These are phyloP conservation scores for Onychostruthus taczanowskii DNA, from an alignment of 2,113 vertebrate species.

Conservation along the genomic window DNA sequence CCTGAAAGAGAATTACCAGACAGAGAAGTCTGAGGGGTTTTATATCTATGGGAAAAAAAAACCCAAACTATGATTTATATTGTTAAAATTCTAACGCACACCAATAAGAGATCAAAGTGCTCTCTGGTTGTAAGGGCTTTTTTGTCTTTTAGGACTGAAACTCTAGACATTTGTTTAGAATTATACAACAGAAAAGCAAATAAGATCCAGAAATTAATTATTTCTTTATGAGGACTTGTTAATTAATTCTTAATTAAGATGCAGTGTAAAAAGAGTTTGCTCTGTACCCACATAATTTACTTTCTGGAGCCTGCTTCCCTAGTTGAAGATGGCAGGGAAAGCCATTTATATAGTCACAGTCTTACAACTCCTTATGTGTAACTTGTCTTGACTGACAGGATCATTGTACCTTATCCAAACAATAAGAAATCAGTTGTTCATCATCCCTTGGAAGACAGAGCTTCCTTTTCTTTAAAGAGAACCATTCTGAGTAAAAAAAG, in stretches of 20 bases:
- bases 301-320: neutral
- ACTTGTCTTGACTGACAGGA: neutral
- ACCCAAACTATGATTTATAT: neutral
- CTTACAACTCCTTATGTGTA: neutral
- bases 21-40: neutral
- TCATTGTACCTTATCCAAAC: neutral
- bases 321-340: neutral
- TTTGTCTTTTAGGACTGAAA: neutral
- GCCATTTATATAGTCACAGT: neutral
- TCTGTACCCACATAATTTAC: neutral
- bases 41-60: neutral
- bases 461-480: slow-evolving; percentile 14
- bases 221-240: slow-evolving; percentile 25
- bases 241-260: slow-evolving; percentile 49
- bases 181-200: neutral
- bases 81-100: neutral
- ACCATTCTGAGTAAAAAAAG: neutral
- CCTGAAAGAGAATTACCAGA: neutral
- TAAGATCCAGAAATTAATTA: neutral
- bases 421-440: slow-evolving; percentile 10
- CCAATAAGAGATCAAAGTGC: neutral
- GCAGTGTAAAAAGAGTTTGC: neutral
- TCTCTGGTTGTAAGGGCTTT: neutral
- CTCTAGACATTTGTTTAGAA: neutral
- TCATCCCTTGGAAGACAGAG: neutral